phyloP scores from a whole-genome alignment of 2,797 vertebrate species.

The Anas flavirostris region DNA sequence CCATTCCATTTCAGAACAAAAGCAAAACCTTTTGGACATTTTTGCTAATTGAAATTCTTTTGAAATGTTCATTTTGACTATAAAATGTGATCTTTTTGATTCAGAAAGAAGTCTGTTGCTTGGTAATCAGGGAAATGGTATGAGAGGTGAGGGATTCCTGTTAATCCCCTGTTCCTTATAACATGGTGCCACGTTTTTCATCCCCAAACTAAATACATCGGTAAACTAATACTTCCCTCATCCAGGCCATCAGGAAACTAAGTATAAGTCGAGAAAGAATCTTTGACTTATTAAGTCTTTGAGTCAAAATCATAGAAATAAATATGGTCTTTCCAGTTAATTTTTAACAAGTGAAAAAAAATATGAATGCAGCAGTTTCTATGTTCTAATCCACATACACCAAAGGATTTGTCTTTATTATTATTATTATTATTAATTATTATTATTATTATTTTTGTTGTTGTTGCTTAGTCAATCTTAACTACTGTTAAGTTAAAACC shows the following conservation, averaged over 20 bases:
- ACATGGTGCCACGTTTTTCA: not conserved
- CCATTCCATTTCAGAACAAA: not conserved
- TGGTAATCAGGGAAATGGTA: not conserved
- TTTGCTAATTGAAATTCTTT: conserved; percentile 54
- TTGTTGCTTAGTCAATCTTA: not conserved
- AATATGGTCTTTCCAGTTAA: not conserved
- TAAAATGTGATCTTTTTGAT: not conserved
- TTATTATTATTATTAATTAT: not conserved
- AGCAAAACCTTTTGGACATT: not conserved
- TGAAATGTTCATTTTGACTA: conserved; percentile 28
- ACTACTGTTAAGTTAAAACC: not conserved
- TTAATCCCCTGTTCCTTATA: not conserved
- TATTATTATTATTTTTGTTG: not conserved
- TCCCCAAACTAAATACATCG: not conserved
- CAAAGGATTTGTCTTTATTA: not conserved
- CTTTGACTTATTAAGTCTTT: not conserved
- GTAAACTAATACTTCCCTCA: not conserved
- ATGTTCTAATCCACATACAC: not conserved
- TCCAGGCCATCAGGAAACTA: not conserved
- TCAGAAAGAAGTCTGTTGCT: not conserved
- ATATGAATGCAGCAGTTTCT: not conserved
- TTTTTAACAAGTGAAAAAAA: not conserved
- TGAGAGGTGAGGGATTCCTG: not conserved
- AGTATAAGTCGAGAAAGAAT: not conserved
- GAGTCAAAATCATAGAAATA: not conserved